These are phyloP conservation scores for Adelosebastes latens DNA, from an alignment of 2,797 vertebrate genomes.

Conservation along the genomic window DNA sequence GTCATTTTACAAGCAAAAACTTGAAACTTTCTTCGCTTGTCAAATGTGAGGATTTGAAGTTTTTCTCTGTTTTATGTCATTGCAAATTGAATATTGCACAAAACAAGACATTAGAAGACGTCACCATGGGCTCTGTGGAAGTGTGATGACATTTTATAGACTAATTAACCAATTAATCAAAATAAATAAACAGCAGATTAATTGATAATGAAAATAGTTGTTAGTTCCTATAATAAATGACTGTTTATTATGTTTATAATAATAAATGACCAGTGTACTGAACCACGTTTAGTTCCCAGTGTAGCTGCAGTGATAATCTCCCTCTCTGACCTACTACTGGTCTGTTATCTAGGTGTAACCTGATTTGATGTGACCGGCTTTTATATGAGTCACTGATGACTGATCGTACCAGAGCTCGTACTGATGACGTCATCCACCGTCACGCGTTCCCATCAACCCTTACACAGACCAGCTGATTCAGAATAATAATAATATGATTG, in stretches of 20 bases:
- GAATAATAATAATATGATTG: not conserved
- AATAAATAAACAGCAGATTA: not conserved
- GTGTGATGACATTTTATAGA: not conserved
- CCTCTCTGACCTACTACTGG: constrained; percentile 20
- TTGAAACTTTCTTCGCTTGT: not conserved
- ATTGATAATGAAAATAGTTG: not conserved
- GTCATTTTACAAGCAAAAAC: not conserved
- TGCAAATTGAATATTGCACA: not conserved
- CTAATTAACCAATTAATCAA: not conserved
- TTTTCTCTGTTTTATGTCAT: not conserved
- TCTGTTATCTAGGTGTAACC: constrained; percentile 11
- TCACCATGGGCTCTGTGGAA: not conserved
- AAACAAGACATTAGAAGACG: not conserved
- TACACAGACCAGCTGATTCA: constrained; percentile 6
- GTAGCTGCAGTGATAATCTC: not conserved
- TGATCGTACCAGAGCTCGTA: not conserved
- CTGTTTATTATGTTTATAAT: not conserved
- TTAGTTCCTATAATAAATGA: not conserved
- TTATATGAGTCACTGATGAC: constrained; percentile 45
- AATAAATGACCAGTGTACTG: not conserved
- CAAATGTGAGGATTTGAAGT: not conserved
- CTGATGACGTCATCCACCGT: constrained; percentile 15
- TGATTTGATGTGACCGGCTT: constrained; percentile 43
- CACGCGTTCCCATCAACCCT: not conserved
- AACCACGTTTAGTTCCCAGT: not conserved